These are phyloP conservation scores for Anagrus nilaparvatae DNA, from an alignment of 1,140 invertebrate species.

Conservation along the genomic window DNA sequence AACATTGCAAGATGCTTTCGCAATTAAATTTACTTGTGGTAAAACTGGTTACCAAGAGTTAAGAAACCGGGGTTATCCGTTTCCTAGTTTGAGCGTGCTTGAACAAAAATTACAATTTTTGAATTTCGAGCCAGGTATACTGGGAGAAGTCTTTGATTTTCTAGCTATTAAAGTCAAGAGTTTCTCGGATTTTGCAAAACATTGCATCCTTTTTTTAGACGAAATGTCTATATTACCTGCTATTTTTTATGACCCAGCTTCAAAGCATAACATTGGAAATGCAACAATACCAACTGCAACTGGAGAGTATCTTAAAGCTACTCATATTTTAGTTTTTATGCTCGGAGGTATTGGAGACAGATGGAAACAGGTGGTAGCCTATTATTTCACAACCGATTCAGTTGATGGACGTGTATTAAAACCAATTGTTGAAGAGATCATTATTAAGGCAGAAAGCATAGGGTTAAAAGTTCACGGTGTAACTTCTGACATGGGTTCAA, in stretches of 20 bases:
- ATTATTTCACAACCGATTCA: conserved; percentile 11
- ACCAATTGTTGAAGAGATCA: not conserved
- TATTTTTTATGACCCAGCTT: not conserved
- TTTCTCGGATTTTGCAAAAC: conserved; percentile 8
- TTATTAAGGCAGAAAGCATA: conserved; percentile 5
- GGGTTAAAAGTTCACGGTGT: conserved; percentile 2
- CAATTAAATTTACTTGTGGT: conserved; percentile 9
- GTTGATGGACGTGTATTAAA: conserved; percentile 4
- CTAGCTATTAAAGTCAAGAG: conserved; percentile 9
- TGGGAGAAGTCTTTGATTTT: conserved; percentile 12
- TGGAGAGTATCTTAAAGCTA: conserved; percentile 2
- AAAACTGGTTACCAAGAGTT: conserved; percentile 11
- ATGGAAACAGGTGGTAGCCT: conserved; percentile 17
- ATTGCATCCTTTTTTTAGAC: conserved; percentile 11
- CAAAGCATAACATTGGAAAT: not conserved
- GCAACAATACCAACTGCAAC: not conserved
- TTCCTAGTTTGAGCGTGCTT: conserved; percentile 13
- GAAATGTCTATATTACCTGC: conserved; percentile 2
- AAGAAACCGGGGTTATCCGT: conserved; percentile 4
- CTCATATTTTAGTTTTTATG: conserved; percentile 15
- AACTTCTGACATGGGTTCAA: conserved; percentile 8
- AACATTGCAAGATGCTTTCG: conserved; percentile 11
- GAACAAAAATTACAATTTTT: conserved; percentile 9
- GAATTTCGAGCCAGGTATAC: conserved; percentile 13
- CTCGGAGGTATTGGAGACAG: conserved; percentile 8